Percentiles rank a stretch among this genome's conserved stretches.
These are phyloP conservation scores for Podarcis raffonei DNA, from an alignment of 2,113 vertebrate genomes.

Conservation along the genomic window DNA sequence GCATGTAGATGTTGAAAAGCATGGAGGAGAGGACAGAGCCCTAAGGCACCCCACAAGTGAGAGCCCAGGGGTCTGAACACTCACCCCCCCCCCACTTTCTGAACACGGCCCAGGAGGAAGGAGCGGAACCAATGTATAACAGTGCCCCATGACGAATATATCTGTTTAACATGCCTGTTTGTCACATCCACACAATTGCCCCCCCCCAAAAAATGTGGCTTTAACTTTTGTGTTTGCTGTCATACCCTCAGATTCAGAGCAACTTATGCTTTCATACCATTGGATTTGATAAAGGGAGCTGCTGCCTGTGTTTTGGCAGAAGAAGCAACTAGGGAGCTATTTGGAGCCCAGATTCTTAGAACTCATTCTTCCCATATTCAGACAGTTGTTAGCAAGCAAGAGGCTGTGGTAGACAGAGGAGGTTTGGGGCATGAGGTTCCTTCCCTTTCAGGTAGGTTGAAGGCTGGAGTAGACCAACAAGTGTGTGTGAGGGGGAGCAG, in stretches of 20 bases:
- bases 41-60: no score
- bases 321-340: not conserved
- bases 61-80: no score
- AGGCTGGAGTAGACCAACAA: not conserved
- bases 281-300: not conserved
- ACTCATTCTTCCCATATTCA: not conserved
- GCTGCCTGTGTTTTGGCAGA: not conserved
- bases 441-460: not conserved
- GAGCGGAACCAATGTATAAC: no score
- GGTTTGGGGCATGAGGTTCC: not conserved
- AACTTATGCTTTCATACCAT: not conserved
- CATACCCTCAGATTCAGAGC: not conserved
- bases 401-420: not conserved
- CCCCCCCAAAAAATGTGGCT: not conserved
- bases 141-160: not conserved
- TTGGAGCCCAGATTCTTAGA: not conserved
- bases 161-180: not conserved
- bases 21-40: no score
- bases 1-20: no score
- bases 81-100: no score
- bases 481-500: not conserved
- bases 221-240: not conserved
- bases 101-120: no score
- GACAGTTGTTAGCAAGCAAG: not conserved
- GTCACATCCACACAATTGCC: not conserved